Conservation (phyloP, 2,888 invertebrate species). For the Drosophila mulleri region DNA sequence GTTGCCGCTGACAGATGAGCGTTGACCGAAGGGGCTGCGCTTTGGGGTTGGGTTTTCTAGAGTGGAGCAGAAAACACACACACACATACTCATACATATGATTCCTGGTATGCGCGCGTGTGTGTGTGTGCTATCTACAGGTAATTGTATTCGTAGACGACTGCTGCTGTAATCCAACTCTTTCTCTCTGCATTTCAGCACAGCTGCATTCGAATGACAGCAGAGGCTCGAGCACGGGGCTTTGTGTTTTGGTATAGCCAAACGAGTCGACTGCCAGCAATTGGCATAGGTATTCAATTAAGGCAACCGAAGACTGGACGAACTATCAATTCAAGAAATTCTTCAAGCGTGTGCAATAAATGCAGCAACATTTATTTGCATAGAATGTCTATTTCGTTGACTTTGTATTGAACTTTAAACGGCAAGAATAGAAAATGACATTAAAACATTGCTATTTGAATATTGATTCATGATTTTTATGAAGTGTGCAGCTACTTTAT, state of each 20-base stretch:
- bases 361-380: background rate
- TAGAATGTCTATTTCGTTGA: background rate
- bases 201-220: slow-evolving; percentile 7
- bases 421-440: background rate
- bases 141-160: slow-evolving; percentile 22
- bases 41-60: background rate
- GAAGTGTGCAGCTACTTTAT: too few relatives aligned
- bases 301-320: slow-evolving; percentile 6
- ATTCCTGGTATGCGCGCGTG: slow-evolving; percentile 26
- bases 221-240: background rate
- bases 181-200: slow-evolving; percentile 5
- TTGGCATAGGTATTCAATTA: slow-evolving; percentile 8
- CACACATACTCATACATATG: slow-evolving; percentile 5
- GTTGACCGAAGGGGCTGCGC: slow-evolving; percentile 3
- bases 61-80: slow-evolving; percentile 24
- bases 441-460: background rate
- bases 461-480: background rate
- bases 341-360: slow-evolving; percentile 2
- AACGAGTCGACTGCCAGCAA: background rate
- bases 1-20: slow-evolving; percentile 21
- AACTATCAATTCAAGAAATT: slow-evolving; percentile 14
- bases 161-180: slow-evolving; percentile 7
- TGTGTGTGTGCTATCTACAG: slow-evolving; percentile 1
- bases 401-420: background rate
- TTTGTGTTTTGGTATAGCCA: background rate